Conservation (phyloP, 2,113 vertebrate species). For the Xyliphius kryptos region DNA sequence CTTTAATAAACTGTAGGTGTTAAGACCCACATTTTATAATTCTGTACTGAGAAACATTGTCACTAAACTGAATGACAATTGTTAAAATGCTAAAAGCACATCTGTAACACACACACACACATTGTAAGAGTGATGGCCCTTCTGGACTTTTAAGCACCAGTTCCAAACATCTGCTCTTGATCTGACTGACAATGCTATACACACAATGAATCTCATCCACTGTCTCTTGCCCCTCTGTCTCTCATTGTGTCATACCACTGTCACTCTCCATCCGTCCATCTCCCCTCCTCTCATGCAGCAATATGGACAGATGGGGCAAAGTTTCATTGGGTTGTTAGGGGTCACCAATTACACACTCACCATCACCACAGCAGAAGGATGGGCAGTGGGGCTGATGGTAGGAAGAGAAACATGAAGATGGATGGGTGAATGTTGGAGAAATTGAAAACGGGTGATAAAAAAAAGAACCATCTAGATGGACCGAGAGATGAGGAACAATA, state of each 20-base stretch:
- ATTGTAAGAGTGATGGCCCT: conserved; percentile 12
- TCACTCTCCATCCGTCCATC: not conserved
- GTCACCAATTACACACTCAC: not conserved
- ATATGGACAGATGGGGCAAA: not conserved
- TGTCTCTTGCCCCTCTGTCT: not conserved
- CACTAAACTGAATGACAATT: no score
- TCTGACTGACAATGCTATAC: conserved; percentile 12
- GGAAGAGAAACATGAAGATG: no score
- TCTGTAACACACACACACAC: conserved; percentile 8
- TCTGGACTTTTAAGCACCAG: conserved; percentile 20
- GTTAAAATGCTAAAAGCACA: not conserved
- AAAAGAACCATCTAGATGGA: no score
- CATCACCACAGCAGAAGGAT: not conserved
- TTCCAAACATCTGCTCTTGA: conserved; percentile 14
- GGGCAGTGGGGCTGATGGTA: no score
- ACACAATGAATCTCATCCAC: conserved; percentile 2
- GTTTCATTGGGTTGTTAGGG: not conserved
- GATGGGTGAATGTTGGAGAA: conserved; percentile 12
- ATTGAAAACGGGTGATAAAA: no score
- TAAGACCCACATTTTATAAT: no score
- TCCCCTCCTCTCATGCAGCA: no score
- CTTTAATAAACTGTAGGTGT: no score
- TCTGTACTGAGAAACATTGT: not conserved
- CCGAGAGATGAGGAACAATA: no score
- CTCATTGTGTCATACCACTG: not conserved